These are phyloP conservation scores for Syrista parreyssii DNA, from an alignment of 2,888 invertebrate species.

Conservation along the genomic window DNA sequence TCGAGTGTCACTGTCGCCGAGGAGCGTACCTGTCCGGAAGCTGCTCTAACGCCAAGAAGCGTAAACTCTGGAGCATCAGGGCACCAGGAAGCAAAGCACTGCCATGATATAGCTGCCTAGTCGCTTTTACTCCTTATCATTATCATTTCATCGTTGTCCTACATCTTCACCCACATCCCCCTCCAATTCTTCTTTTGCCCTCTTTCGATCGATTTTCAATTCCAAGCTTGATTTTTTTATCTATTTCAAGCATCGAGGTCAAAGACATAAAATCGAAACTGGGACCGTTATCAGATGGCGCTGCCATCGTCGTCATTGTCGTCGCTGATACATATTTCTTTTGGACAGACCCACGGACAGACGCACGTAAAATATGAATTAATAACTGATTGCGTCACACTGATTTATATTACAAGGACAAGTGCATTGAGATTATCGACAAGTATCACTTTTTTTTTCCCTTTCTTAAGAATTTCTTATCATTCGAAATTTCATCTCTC, in stretches of 20 bases:
- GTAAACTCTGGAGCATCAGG: not conserved
- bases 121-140: constrained; percentile 32
- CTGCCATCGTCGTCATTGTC: constrained; percentile 1
- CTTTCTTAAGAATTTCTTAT: not conserved
- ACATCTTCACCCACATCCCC: too few relatives aligned
- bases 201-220: too few relatives aligned
- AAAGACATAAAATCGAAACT: constrained; percentile 8
- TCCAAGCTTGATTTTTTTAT: too few relatives aligned
- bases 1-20: constrained; percentile 31
- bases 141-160: too few relatives aligned
- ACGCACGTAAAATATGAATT: too few relatives aligned
- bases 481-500: constrained; percentile 9
- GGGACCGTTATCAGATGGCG: constrained; percentile 12
- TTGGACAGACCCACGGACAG: too few relatives aligned
- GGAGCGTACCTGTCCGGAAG: constrained; percentile 19
- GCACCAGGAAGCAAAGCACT: constrained; percentile 8
- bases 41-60: not conserved
- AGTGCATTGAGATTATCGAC: too few relatives aligned
- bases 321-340: too few relatives aligned
- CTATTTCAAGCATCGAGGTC: too few relatives aligned
- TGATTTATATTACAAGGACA: too few relatives aligned
- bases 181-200: too few relatives aligned
- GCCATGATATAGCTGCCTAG: constrained; percentile 33
- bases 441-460: not conserved
- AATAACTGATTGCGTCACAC: too few relatives aligned